These are phyloP conservation scores for Notamacropus eugenii DNA, from an alignment of 2,797 vertebrate genomes.

Conservation along the genomic window DNA sequence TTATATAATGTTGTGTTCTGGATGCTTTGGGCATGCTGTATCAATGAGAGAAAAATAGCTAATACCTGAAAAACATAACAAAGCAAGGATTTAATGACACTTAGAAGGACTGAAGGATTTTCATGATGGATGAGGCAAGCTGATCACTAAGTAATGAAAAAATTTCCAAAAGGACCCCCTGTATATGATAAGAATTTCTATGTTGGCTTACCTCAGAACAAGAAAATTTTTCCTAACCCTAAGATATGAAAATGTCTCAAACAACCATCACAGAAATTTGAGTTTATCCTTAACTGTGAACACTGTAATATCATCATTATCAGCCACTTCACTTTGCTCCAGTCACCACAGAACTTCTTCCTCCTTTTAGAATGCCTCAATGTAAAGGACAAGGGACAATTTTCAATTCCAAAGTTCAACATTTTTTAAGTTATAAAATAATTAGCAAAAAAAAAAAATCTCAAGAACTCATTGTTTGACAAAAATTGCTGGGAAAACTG, in stretches of 20 bases:
- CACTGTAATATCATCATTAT: not conserved
- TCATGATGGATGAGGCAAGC: not conserved
- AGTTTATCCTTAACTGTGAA: not conserved
- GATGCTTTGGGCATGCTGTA: not conserved
- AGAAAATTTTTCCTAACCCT: not conserved
- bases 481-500: too few relatives aligned
- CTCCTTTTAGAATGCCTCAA: constrained; percentile 15
- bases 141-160: not conserved
- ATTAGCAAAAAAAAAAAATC: constrained; percentile 50
- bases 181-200: not conserved
- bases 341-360: not conserved
- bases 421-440: constrained; percentile 5
- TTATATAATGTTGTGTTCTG: not conserved
- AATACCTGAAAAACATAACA: not conserved
- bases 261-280: not conserved
- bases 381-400: not conserved
- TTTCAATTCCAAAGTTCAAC: constrained; percentile 19
- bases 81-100: not conserved
- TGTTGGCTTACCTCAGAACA: not conserved
- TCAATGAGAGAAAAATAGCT: not conserved
- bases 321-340: not conserved
- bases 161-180: not conserved
- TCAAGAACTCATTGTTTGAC: too few relatives aligned
- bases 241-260: not conserved
- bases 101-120: not conserved